Base-by-base conservation (phyloP, 2,888 invertebrate species). In the Athalia circularis region DNA sequence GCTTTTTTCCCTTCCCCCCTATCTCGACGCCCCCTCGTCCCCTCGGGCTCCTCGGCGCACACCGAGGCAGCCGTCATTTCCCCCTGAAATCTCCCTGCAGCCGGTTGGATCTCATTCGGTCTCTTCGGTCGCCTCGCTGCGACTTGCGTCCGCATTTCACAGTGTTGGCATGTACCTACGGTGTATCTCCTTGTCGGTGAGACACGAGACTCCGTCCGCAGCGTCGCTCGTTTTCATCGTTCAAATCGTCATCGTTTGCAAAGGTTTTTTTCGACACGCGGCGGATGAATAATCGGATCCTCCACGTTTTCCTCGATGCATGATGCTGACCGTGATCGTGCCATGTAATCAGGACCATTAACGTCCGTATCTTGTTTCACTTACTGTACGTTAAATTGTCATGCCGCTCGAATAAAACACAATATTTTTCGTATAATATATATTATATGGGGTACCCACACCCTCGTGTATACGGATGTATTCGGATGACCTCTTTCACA, bases 21-120 rank as follows among this genome's bases (percentile, higher is more conserved):
- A 50, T 52, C 64, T 78, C 77, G 72, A 67, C 57, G 11, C 75
- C 77, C 67, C 65, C 65, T 43, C 74, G 65, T 11, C 64, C 57
- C 9, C 65, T 45, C 65, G 29, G 29, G 29, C 77, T 48, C 52
- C 52, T 50, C 11, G 64, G 57, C 70, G 59, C 57, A 57, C 70
- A 59, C 59, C 59, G 70, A 59, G 57, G 57, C 70, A 59, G 70
- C 43, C 59, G 70, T 72, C 70, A 57, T 59, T 59, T 59, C 65
- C 65, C 54, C 15, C 43, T 43, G 11, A 11, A 3, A 45, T 3
- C 52, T 52, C 70, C 70, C 59, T 64, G 75, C 62, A 75, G 62
- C 75, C 75, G 75, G 61, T 75, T 62, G 62, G 62, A 62, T 62
- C 75, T 75, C 75, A 62, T 75, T 75, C 75, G 75, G 75, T 75